Conservation (phyloP, 2,797 vertebrate species). For the Peromyscus aztecus region DNA sequence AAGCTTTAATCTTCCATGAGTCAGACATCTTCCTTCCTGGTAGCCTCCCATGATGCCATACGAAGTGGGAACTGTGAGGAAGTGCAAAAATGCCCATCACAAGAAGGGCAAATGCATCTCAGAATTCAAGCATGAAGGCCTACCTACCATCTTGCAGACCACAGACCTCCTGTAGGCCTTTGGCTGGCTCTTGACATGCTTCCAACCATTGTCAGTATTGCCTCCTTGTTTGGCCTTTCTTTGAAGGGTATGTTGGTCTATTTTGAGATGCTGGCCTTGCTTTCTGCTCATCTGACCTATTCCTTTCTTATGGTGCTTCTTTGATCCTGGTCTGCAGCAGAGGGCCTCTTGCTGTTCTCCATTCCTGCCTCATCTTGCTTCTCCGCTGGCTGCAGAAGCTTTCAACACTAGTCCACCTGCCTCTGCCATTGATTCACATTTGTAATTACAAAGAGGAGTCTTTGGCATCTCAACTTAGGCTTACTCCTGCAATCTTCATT, state of each 20-base stretch:
- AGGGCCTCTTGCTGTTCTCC: not conserved
- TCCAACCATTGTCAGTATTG: not conserved
- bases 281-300: not conserved
- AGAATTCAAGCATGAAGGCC: not conserved
- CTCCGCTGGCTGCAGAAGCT: constrained; percentile 12
- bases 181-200: not conserved
- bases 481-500: constrained; percentile 61
- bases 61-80: not conserved
- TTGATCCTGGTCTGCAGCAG: not conserved
- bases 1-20: not conserved
- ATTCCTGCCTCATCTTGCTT: constrained; percentile 62
- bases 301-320: not conserved
- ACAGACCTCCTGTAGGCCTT: not conserved
- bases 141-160: not conserved
- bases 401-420: constrained; percentile 5
- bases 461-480: constrained; percentile 63
- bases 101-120: not conserved
- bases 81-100: not conserved
- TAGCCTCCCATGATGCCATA: not conserved
- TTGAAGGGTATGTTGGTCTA: not conserved
- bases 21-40: not conserved
- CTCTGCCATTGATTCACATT: not conserved
- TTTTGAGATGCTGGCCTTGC: not conserved
- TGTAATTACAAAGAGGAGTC: constrained; percentile 69
- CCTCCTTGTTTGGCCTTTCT: not conserved